Evolutionary conservation across 2,888 invertebrate genomes (phyloP).

Genomic region (Athalia cordata): DNA sequence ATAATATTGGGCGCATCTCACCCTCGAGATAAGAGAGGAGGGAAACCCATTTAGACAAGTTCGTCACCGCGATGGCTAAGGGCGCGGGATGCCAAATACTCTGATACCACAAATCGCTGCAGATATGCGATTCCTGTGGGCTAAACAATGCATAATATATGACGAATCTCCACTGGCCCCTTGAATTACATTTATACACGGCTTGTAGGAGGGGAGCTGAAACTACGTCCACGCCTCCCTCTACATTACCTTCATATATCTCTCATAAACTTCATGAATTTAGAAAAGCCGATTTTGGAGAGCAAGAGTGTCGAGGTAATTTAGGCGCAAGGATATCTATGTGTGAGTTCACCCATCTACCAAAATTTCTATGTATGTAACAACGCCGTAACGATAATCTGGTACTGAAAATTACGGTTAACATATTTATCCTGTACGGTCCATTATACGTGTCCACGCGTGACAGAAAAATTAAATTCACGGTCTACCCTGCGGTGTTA

Average conservation of each 20-base stretch:
- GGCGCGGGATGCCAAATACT: slow-evolving; percentile 8
- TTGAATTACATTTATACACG: slow-evolving; percentile 19
- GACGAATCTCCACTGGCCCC: slow-evolving; percentile 19
- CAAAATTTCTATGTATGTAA: background rate
- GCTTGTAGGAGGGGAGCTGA: background rate
- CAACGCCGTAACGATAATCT: slow-evolving; percentile 2
- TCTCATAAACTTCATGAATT: slow-evolving; percentile 34
- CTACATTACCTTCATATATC: slow-evolving; percentile 19
- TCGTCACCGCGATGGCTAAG: slow-evolving; percentile 17
- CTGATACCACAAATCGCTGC: slow-evolving; percentile 35
- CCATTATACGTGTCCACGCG: background rate
- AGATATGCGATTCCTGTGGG: slow-evolving; percentile 40
- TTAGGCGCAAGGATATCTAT: slow-evolving; percentile 10
- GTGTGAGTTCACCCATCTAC: background rate
- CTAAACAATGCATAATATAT: slow-evolving; percentile 42
- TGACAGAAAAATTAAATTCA: slow-evolving; percentile 28
- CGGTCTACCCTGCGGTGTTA: slow-evolving; percentile 22
- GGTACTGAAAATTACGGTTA: slow-evolving; percentile 5
- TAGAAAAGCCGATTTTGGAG: slow-evolving; percentile 36
- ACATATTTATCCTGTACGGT: background rate
- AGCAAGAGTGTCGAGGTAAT: slow-evolving; percentile 8
- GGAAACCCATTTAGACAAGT: slow-evolving; percentile 30
- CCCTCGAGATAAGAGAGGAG: slow-evolving; percentile 24
- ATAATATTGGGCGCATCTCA: slow-evolving; percentile 35
- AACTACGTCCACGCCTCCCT: background rate